These are phyloP conservation scores for Drosophila ogumai DNA, from an alignment of 1,140 invertebrate species.

Conservation along the genomic window DNA sequence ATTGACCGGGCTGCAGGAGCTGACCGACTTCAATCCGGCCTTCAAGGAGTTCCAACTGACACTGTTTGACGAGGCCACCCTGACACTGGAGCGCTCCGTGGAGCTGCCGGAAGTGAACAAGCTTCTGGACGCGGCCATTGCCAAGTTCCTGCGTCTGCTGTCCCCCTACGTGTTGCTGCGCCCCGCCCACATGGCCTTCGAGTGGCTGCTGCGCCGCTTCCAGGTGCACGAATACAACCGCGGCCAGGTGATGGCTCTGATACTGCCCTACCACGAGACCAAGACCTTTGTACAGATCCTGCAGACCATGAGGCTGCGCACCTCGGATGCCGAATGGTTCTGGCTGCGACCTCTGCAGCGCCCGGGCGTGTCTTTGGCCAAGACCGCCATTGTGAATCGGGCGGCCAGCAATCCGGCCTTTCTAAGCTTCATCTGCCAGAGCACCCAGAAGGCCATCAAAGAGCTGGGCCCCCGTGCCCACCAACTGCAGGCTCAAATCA, in stretches of 20 bases:
- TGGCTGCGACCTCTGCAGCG: slow-evolving; percentile 92
- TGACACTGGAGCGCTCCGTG: slow-evolving; percentile 92
- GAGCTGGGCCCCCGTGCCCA: slow-evolving; percentile 87
- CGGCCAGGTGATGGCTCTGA: slow-evolving; percentile 91
- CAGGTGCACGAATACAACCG: slow-evolving; percentile 95
- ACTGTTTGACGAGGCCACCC: slow-evolving; percentile 91
- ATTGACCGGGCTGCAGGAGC: slow-evolving; percentile 92
- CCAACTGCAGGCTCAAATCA: slow-evolving; percentile 89
- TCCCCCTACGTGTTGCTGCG: slow-evolving; percentile 95
- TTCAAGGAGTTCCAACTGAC: slow-evolving; percentile 91
- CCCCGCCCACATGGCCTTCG: slow-evolving; percentile 94
- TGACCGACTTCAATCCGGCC: slow-evolving; percentile 89
- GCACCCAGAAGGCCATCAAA: slow-evolving; percentile 88
- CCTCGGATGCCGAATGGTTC: slow-evolving; percentile 89
- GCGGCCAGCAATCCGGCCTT: slow-evolving; percentile 89
- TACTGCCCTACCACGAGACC: slow-evolving; percentile 96
- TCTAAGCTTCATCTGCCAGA: slow-evolving; percentile 90
- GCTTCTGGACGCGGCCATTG: slow-evolving; percentile 91
- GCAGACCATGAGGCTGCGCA: slow-evolving; percentile 90
- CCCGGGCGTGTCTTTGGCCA: slow-evolving; percentile 89
- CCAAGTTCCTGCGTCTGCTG: slow-evolving; percentile 91
- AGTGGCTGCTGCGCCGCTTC: slow-evolving; percentile 96
- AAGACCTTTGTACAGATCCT: slow-evolving; percentile 93
- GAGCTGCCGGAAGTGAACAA: slow-evolving; percentile 91
- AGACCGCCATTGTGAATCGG: slow-evolving; percentile 90